These are phyloP conservation scores for Formica exsecta DNA, from an alignment of 1,140 invertebrate genomes.

Conservation along the genomic window DNA sequence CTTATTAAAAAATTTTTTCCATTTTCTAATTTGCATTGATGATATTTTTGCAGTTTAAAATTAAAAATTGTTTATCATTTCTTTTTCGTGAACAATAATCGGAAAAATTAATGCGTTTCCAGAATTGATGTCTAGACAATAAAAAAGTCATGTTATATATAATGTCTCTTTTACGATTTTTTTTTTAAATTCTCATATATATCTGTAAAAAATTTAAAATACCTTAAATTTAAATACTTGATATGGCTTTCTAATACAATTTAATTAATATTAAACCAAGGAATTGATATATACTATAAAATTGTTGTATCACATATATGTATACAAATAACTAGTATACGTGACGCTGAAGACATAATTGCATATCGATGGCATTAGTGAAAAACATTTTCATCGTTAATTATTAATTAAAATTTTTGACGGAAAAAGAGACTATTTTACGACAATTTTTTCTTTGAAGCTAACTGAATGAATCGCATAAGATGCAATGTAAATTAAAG, in stretches of 20 bases:
- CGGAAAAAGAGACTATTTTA: not conserved
- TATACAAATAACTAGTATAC: not conserved
- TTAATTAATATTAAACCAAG: not conserved
- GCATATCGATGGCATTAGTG: not conserved
- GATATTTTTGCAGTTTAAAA: not conserved
- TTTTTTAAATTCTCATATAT: slow-evolving; percentile 1
- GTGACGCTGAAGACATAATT: not conserved
- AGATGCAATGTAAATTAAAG: not conserved
- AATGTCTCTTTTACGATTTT: not conserved
- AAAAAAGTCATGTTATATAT: not conserved
- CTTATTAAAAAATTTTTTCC: not conserved
- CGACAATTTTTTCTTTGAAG: not conserved
- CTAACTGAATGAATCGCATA: not conserved
- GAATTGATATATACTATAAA: no score
- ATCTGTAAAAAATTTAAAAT: slow-evolving; percentile 11
- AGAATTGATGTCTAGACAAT: not conserved
- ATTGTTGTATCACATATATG: no score
- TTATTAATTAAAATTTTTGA: not conserved
- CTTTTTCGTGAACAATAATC: not conserved
- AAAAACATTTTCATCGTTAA: not conserved
- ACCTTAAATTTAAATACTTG: not conserved
- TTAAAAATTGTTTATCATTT: not conserved
- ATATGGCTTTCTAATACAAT: not conserved
- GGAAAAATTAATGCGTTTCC: not conserved
- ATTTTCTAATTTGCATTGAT: not conserved